Evolutionary conservation across 2,888 invertebrate species (phyloP).

Genomic region (Tinea trinotella): DNA sequence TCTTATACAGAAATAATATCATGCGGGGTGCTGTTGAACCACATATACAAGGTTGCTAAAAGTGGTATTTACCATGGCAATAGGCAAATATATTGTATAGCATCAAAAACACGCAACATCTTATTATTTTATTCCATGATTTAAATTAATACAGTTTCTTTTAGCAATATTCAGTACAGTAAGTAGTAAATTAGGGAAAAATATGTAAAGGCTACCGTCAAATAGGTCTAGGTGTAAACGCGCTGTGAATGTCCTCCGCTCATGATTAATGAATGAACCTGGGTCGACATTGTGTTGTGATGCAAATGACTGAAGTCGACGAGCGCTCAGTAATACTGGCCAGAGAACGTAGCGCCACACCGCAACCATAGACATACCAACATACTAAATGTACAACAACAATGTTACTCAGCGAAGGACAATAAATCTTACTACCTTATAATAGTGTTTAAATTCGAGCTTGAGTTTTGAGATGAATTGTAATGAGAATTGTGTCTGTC

Average conservation of each 20-base stretch:
- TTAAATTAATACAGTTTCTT: no score
- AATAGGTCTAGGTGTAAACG: slow-evolving; percentile 12
- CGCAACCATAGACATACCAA: background rate
- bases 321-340: slow-evolving; percentile 29
- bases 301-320: slow-evolving; percentile 45
- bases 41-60: no score
- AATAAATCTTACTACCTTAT: background rate
- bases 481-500: background rate
- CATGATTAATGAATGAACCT: slow-evolving; percentile 37
- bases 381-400: background rate
- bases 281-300: slow-evolving; percentile 38
- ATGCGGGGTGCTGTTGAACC: no score
- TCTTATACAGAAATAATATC: no score
- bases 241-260: slow-evolving; percentile 21
- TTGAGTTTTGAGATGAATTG: background rate
- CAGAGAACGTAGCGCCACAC: slow-evolving; percentile 20
- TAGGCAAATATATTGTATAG: no score
- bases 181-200: background rate
- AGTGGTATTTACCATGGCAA: no score
- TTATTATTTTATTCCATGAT: no score
- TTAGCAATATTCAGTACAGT: background rate
- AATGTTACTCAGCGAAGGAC: background rate
- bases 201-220: slow-evolving; percentile 1
- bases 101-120: no score
- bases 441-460: background rate